Conservation (phyloP, 2,888 invertebrate species). For the Acholoe squamosa region DNA sequence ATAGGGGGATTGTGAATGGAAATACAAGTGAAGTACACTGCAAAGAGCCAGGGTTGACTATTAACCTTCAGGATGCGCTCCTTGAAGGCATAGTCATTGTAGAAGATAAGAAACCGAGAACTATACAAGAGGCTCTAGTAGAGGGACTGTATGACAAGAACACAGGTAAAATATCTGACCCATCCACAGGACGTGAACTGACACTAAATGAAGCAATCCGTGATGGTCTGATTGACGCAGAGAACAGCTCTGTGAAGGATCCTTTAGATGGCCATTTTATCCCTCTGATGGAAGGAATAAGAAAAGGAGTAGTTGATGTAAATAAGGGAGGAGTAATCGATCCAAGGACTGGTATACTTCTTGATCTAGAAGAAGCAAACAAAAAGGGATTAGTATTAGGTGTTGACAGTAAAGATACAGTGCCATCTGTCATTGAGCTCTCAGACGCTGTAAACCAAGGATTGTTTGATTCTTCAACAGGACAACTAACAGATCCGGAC, state of each 20-base stretch:
- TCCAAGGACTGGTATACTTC: conserved; percentile 15
- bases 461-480: not conserved
- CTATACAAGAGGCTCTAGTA: not conserved
- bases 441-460: not conserved
- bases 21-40: conserved; percentile 2
- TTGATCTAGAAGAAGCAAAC: conserved; percentile 26
- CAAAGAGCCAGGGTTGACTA: not conserved
- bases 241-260: conserved; percentile 27
- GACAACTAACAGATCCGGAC: conserved; percentile 43
- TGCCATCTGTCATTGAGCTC: not conserved
- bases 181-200: conserved; percentile 3
- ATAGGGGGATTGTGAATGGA: conserved; percentile 80
- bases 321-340: conserved; percentile 57
- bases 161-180: conserved; percentile 86
- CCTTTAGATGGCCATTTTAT: conserved; percentile 3
- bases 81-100: not conserved
- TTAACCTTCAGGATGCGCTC: conserved; percentile 38
- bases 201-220: conserved; percentile 40
- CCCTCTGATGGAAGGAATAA: conserved; percentile 41
- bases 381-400: not conserved
- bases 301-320: conserved; percentile 46
- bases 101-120: not conserved
- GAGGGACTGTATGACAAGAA: conserved; percentile 42
- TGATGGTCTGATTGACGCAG: not conserved
- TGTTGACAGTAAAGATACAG: not conserved